Evolutionary conservation across 2,888 invertebrate genomes (phyloP), one percentile per base, ranked within the genome.

Genomic region (Selenia dentaria): DNA sequence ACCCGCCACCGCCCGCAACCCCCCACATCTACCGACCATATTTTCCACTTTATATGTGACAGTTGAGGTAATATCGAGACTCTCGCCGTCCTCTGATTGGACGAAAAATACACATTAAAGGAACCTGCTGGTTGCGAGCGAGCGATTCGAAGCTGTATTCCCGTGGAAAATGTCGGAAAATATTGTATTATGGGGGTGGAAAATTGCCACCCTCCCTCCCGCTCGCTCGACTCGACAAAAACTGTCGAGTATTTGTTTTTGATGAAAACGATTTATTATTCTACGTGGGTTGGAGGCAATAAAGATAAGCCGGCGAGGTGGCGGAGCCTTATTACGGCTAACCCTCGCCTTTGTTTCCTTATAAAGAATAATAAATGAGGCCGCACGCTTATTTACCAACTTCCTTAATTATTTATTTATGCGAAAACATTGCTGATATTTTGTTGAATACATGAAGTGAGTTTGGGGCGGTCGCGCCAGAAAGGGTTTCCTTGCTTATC

Each of bases 1-100:
- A 35, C 47, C 51, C 57, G 33, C 45, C 25, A 35, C 33, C 57
- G 60, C 57, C 67, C 69, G 67, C 61, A 67, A 60, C 79, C 78
- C 88, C 83, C 89, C 76, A 83, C 86, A 89, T 84, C 87, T 85
- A 84, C 85, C 86, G 89, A 91, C 91, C 91, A 91, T 91, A 91
- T 91, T 91, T 91, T 90, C 91, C 91, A 91, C 91, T 91, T 91
- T 91, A 91, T 91, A 91, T 91, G 91, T 91, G 91, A 91, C 91
- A 91, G 91, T 91, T 91, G 91, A 91, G 91, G 91, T 91, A 91
- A 91, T 91, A 91, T 91, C 91, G 91, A 90, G 91, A 86, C 86
- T 89, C 88, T 87, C 83, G 86, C 90, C 87, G 88, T 78, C 82
- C 88, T 86, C 88, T 91, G 91, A 91, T 91, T 91, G 91, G 91